Conservation (phyloP, 2,113 vertebrate species). For the Nerophis ophidion region DNA sequence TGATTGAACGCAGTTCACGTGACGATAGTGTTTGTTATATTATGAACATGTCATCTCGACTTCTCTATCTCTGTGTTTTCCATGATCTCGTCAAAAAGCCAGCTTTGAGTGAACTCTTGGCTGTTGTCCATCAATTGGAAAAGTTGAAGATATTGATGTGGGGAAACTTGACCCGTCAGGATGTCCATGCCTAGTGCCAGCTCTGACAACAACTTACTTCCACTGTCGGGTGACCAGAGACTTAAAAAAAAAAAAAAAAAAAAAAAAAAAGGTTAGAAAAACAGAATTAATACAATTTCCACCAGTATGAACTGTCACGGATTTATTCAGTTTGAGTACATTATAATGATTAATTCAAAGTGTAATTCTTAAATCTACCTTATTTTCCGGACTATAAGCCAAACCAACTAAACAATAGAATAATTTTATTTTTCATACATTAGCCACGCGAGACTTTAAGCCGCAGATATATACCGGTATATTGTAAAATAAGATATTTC, state of each 20-base stretch:
- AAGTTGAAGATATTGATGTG: slow-evolving; percentile 78
- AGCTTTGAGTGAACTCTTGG: slow-evolving; percentile 72
- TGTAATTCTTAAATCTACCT: too few relatives aligned
- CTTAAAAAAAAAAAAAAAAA: slow-evolving; percentile 51
- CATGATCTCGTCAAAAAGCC: slow-evolving; percentile 76
- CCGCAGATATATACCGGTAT: too few relatives aligned
- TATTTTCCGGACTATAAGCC: too few relatives aligned
- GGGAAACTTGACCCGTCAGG: slow-evolving; percentile 66
- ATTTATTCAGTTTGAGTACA: too few relatives aligned
- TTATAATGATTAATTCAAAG: too few relatives aligned
- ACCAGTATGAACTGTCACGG: too few relatives aligned
- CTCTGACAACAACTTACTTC: slow-evolving; percentile 61
- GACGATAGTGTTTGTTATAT: neutral
- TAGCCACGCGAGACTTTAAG: too few relatives aligned
- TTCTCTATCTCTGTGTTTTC: slow-evolving; percentile 57
- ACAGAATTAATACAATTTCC: neutral
- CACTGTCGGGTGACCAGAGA: slow-evolving; percentile 75
- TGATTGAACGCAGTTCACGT: slow-evolving; percentile 13
- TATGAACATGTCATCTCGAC: slow-evolving; percentile 29
- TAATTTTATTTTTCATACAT: too few relatives aligned
- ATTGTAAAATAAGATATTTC: too few relatives aligned
- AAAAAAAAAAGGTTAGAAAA: neutral
- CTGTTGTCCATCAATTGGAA: slow-evolving; percentile 81
- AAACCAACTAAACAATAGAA: too few relatives aligned
- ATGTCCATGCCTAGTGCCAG: slow-evolving; percentile 62